Conservation (phyloP, 2,797 vertebrate genomes). For the Brachymystax lenok region DNA sequence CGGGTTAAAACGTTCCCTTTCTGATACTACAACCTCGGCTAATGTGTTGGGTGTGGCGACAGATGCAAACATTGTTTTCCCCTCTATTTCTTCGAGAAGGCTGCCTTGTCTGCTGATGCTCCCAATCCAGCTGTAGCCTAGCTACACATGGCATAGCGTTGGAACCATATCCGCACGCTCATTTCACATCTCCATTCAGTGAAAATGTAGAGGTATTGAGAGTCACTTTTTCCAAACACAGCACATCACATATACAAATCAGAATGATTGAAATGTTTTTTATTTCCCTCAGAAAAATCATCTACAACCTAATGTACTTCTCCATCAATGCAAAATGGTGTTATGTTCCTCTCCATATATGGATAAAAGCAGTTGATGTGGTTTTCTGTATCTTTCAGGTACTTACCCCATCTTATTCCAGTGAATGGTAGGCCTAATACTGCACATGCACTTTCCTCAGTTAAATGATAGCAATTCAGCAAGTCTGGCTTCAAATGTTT, state of each 20-base stretch:
- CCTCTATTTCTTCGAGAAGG: conserved; percentile 41
- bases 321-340: not conserved
- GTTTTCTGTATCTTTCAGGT: conserved; percentile 1
- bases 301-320: not conserved
- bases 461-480: conserved; percentile 12
- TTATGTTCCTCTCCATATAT: not conserved
- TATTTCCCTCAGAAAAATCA: not conserved
- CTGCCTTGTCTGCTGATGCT: conserved; percentile 45
- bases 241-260: not conserved
- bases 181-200: not conserved
- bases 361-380: not conserved
- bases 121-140: conserved; percentile 15
- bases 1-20: conserved; percentile 40
- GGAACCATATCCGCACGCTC: not conserved
- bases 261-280: not conserved
- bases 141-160: conserved; percentile 48
- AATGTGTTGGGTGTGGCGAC: conserved; percentile 74
- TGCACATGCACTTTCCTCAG: conserved; percentile 8
- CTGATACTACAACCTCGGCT: conserved; percentile 44
- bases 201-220: not conserved
- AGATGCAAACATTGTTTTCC: conserved; percentile 43
- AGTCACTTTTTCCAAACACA: not conserved
- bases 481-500: not conserved
- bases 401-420: not conserved
- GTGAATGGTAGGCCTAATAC: not conserved